These are phyloP conservation scores for Ricordea florida DNA, from an alignment of 92 coral and sea anemone genomes.

Conservation along the genomic window DNA sequence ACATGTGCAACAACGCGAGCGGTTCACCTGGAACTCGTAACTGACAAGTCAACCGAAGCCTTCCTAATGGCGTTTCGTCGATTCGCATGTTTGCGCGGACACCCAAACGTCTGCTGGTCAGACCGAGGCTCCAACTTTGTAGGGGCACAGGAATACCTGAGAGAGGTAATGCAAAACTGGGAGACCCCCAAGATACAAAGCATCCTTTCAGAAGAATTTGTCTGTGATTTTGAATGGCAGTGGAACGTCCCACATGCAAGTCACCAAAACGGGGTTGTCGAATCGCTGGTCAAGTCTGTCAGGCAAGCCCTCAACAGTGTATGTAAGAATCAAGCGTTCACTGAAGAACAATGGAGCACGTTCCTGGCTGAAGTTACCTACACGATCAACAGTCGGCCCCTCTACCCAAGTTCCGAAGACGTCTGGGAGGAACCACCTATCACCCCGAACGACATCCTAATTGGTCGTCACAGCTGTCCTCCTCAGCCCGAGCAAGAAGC, in stretches of 20 bases:
- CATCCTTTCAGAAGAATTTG: slow-evolving; percentile 43
- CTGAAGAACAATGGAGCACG: slow-evolving; percentile 75
- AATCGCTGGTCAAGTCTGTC: slow-evolving; percentile 64
- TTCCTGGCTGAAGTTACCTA: slow-evolving; percentile 47
- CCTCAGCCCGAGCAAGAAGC: slow-evolving; percentile 52
- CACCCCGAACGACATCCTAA: slow-evolving; percentile 44
- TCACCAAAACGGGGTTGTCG: slow-evolving; percentile 75
- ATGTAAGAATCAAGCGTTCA: slow-evolving; percentile 62
- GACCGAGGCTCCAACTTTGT: slow-evolving; percentile 67
- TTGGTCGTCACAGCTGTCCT: slow-evolving; percentile 38
- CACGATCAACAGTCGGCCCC: slow-evolving; percentile 57
- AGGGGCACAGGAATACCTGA: slow-evolving; percentile 64
- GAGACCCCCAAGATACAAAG: slow-evolving; percentile 46
- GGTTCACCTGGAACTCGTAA: slow-evolving; percentile 54
- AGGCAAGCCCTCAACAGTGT: slow-evolving; percentile 58
- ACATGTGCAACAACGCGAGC: slow-evolving; percentile 58
- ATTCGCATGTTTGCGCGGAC: slow-evolving; percentile 59
- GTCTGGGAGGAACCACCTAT: slow-evolving; percentile 63
- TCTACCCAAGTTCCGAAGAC: slow-evolving; percentile 66
- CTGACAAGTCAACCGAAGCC: slow-evolving; percentile 47
- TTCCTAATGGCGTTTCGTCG: slow-evolving; percentile 66
- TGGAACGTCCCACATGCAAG: slow-evolving; percentile 69
- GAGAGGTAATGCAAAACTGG: slow-evolving; percentile 54
- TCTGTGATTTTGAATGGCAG: slow-evolving; percentile 71
- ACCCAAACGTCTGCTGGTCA: slow-evolving; percentile 64